These are phyloP conservation scores for Solea solea DNA, from an alignment of 2,113 vertebrate genomes.

Conservation along the genomic window DNA sequence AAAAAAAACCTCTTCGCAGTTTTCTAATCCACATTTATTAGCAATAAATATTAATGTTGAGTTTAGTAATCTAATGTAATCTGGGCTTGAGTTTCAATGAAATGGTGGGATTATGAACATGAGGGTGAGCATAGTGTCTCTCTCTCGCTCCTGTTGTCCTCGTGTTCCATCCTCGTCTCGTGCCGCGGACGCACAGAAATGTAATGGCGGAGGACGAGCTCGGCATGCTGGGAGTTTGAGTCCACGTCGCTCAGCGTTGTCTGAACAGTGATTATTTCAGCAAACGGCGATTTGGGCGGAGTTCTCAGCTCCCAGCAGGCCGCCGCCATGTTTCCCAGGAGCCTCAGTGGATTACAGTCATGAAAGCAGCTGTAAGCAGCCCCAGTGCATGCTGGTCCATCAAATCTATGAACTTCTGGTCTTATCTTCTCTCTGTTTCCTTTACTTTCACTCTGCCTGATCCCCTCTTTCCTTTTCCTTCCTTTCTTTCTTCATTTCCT, in stretches of 20 bases:
- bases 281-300: conserved; percentile 43
- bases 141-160: no score
- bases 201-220: conserved; percentile 29
- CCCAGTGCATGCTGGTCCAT: conserved; percentile 63
- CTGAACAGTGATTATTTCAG: conserved; percentile 31
- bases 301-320: conserved; percentile 50
- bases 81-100: no score
- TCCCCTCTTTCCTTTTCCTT: no score
- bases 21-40: no score
- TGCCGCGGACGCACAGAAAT: background rate
- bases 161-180: no score
- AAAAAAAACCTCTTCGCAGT: no score
- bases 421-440: background rate
- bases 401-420: no score
- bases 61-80: no score
- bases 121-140: no score
- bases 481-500: background rate
- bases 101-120: no score
- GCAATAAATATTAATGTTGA: no score
- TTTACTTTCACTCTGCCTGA: background rate
- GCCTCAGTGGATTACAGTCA: conserved; percentile 51
- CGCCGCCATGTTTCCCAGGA: conserved; percentile 34
- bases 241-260: conserved; percentile 43
- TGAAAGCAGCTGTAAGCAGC: conserved; percentile 72
- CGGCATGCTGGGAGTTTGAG: conserved; percentile 25